A percentile compares a stretch with the other conserved stretches of the same genome.
phyloP scores from a whole-genome alignment of 1,140 invertebrate genomes.

The Bacillus rossius region DNA sequence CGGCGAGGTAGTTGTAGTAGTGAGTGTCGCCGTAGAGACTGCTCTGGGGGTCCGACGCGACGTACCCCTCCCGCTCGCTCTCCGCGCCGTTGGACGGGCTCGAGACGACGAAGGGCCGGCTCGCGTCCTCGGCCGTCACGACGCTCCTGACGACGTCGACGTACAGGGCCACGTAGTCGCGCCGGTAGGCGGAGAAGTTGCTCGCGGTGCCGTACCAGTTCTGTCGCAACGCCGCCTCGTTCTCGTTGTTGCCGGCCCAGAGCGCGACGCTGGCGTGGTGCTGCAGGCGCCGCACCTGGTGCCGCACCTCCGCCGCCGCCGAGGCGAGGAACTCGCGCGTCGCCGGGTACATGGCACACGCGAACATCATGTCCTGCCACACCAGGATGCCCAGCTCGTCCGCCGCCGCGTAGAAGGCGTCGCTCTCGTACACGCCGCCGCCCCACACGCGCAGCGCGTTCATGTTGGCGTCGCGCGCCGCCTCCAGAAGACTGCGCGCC shows the following conservation, averaged over 20 bases:
- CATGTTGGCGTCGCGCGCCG: conserved; percentile 77
- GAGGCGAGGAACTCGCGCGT: conserved; percentile 61
- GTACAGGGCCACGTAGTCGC: conserved; percentile 86
- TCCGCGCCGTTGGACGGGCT: conserved; percentile 89
- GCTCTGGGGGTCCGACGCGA: conserved; percentile 68
- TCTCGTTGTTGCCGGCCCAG: conserved; percentile 97
- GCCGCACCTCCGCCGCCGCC: conserved; percentile 71
- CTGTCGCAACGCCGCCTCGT: conserved; percentile 80
- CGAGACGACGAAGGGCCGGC: conserved; percentile 69
- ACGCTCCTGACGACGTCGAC: conserved; percentile 67
- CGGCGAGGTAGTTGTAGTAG: conserved; percentile 81
- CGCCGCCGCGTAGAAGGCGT: conserved; percentile 84
- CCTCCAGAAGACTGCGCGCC: conserved; percentile 56
- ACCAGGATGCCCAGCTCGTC: conserved; percentile 77
- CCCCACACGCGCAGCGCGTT: conserved; percentile 97
- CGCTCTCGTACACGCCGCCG: conserved; percentile 91
- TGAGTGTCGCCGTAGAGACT: conserved; percentile 87
- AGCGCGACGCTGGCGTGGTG: conserved; percentile 85
- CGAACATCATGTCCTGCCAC: conserved; percentile 98
- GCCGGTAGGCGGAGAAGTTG: conserved; percentile 55
- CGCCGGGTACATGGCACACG: conserved; percentile 91
- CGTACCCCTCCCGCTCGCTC: conserved; percentile 67
- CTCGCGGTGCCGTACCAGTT: conserved; percentile 72
- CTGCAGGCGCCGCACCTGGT: conserved; percentile 80
- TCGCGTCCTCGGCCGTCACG: conserved; percentile 55